phyloP scores from a whole-genome alignment of 2,113 vertebrate genomes.

The Ptychochromis oligacanthus region DNA sequence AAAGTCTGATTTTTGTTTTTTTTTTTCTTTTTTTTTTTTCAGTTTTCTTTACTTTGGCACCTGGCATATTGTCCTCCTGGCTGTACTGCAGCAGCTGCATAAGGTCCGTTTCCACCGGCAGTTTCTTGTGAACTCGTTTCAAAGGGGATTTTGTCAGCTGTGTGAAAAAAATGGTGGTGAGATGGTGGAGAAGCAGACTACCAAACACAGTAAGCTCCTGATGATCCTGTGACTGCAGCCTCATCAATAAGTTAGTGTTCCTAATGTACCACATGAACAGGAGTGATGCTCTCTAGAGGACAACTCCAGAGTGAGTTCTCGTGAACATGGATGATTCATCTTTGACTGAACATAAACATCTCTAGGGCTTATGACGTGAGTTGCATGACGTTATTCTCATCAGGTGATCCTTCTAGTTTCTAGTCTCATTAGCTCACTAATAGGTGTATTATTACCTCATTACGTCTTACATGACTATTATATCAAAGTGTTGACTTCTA shows the following conservation, averaged over 20 bases:
- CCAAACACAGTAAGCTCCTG: slow-evolving; percentile 46
- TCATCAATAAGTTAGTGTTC: slow-evolving; percentile 73
- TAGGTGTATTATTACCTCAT: neutral
- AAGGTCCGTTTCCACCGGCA: neutral
- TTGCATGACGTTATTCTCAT: neutral
- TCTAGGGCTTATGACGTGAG: slow-evolving; percentile 1
- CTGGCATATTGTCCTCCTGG: neutral
- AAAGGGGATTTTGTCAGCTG: neutral
- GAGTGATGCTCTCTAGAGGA: slow-evolving; percentile 23
- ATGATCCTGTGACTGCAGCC: slow-evolving; percentile 57
- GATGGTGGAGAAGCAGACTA: neutral
- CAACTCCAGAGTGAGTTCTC: neutral
- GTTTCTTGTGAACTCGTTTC: neutral
- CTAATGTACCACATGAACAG: slow-evolving; percentile 43
- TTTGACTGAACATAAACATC: slow-evolving; percentile 4
- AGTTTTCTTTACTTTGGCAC: neutral
- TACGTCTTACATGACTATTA: neutral
- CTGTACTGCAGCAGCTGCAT: neutral
- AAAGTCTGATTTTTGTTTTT: neutral
- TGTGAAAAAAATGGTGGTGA: no score
- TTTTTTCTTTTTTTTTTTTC: neutral
- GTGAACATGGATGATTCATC: slow-evolving; percentile 43
- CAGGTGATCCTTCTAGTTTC: neutral
- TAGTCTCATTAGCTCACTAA: neutral
- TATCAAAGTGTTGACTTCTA: neutral